Base-by-base conservation (phyloP, 2,797 vertebrate genomes). In the Esox masquinongy region DNA sequence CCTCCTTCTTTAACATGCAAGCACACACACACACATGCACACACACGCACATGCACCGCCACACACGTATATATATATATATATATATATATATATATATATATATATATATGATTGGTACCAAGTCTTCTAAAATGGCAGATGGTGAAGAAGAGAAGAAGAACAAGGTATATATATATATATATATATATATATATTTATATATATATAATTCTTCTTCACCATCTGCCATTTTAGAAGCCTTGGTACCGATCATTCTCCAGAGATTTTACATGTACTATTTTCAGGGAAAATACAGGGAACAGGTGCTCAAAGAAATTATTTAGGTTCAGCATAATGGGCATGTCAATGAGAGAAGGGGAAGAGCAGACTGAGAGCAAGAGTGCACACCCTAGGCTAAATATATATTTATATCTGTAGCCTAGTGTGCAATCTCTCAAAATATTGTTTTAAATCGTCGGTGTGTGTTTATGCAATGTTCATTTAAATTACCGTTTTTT, bases 211-310 rank as follows among this genome's bases (percentile, higher is more conserved):
- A 5, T 59, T 31, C 34, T 49, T 68, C 51, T 49, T 29, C 74
- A 67, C 80, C 83, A 82, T 82, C 84, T 85, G 84, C 29, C 29
- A 66, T 66, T 66, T 66, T 34, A 66, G 29, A 66, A 15, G 63
- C 14, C 26, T 6, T 2, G 56, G 22, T 59, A 22, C n/a, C 7
- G 22, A 22, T n/a, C 7, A 9, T 59, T 59, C n/a, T 3, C 8
- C 9, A 59, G n/a, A 43, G 43, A 43, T 43, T 7, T 7, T 43
- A 43, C 43, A 3, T 39, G 7, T 39, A 39, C 36, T 39, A 39
- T 43, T 4, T 43, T 43, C 5, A 4, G 5, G 43, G 43, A 43
- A 43, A 43, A 31, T 29, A 64, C 11, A 64, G 12, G 4, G 19
- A 17, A n/a, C 51, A 53, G 19, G 51, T 53, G 51, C 56, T n/a